phyloP scores from a whole-genome alignment of 2,888 invertebrate species.

The Caenorhabditis afra region DNA sequence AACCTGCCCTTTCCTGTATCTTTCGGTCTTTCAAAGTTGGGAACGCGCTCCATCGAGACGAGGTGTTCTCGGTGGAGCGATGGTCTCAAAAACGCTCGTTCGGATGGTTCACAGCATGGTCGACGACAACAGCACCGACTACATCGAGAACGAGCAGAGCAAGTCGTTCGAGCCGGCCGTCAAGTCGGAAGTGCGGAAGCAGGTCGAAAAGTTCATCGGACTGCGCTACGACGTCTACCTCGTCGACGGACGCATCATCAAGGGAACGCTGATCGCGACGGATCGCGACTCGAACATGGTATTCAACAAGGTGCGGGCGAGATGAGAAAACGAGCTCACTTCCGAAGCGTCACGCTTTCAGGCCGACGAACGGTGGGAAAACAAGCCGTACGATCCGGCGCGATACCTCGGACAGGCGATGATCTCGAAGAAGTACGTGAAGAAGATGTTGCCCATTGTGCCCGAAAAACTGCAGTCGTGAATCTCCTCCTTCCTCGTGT shows the following conservation, averaged over 20 bases:
- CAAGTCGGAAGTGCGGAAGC: slow-evolving; percentile 20
- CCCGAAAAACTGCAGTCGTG: too few relatives aligned
- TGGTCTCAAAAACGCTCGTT: background rate
- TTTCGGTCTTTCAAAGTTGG: background rate
- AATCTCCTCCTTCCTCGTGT: too few relatives aligned
- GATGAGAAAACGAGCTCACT: too few relatives aligned
- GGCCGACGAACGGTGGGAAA: slow-evolving; percentile 52
- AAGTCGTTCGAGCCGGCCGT: background rate
- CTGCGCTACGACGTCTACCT: slow-evolving; percentile 47
- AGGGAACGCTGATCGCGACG: slow-evolving; percentile 49
- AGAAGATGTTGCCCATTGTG: slow-evolving; percentile 4
- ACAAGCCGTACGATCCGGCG: background rate
- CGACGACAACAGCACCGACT: slow-evolving; percentile 10
- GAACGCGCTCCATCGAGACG: background rate
- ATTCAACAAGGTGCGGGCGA: slow-evolving; percentile 37
- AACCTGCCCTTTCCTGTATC: background rate
- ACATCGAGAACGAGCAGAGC: background rate
- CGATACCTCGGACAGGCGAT: slow-evolving; percentile 54
- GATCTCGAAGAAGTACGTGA: slow-evolving; percentile 48
- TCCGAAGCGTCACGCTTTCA: slow-evolving; percentile 6
- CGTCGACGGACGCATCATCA: slow-evolving; percentile 51
- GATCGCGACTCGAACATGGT: slow-evolving; percentile 63
- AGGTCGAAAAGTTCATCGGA: slow-evolving; percentile 34
- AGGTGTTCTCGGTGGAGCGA: too few relatives aligned
- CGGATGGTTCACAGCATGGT: slow-evolving; percentile 8